phyloP scores from a whole-genome alignment of 2,113 vertebrate genomes.

The Paramormyrops kingsleyae region DNA sequence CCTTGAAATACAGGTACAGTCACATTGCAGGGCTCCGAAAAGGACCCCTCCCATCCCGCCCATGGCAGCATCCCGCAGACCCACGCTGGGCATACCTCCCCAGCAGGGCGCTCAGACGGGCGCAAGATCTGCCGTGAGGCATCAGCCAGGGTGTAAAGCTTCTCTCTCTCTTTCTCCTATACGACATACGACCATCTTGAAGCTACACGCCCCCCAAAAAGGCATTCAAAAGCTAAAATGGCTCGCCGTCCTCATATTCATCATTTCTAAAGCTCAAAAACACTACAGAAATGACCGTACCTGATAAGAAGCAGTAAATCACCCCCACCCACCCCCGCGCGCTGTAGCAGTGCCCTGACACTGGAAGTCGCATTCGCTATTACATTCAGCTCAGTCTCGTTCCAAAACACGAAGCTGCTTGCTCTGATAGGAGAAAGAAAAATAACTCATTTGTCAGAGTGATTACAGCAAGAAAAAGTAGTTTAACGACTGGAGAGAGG shows the following conservation, averaged over 20 bases:
- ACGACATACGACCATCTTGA: neutral
- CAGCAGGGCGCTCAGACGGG: neutral
- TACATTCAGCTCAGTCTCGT: neutral
- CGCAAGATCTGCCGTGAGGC: neutral
- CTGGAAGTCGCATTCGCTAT: neutral
- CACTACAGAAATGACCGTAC: neutral
- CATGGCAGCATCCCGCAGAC: neutral
- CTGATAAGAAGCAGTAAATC: neutral
- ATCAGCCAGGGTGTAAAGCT: neutral
- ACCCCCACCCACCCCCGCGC: neutral
- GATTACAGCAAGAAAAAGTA: neutral
- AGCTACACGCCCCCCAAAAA: neutral
- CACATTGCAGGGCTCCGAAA: slow-evolving; percentile 18
- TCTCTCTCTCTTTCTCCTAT: neutral
- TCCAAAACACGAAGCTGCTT: neutral
- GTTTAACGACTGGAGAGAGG: neutral
- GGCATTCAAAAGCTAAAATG: neutral
- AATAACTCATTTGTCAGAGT: neutral
- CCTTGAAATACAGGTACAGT: slow-evolving; percentile 35
- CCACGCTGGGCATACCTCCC: no score
- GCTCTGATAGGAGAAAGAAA: neutral
- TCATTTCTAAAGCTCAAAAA: neutral
- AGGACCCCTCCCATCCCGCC: neutral
- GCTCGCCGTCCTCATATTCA: neutral
- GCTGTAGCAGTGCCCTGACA: neutral